Evolutionary conservation across 2,888 invertebrate genomes (phyloP).

Genomic region (Neria commutata): DNA sequence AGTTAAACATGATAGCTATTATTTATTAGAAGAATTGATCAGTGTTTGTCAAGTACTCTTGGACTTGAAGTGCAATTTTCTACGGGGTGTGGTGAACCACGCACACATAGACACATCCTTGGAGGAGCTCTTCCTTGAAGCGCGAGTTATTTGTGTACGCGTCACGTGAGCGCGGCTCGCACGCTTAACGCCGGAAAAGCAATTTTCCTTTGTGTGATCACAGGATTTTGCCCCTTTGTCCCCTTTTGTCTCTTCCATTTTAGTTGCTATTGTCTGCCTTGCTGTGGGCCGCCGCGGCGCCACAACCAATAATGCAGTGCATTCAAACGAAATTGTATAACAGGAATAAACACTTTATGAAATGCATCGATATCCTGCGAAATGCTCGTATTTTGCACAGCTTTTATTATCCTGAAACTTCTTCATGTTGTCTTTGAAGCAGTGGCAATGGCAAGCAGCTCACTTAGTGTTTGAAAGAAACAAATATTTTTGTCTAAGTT

Average conservation of each 20-base stretch:
- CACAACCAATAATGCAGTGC: background rate
- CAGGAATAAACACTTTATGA: constrained; percentile 54
- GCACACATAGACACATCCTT: background rate
- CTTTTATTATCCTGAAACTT: no score
- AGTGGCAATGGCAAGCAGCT: no score
- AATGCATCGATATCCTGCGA: constrained; percentile 51
- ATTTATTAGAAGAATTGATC: no score
- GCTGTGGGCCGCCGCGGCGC: constrained; percentile 22
- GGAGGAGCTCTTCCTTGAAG: background rate
- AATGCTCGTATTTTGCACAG: no score
- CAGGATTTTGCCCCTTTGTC: constrained; percentile 37
- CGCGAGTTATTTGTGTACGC: constrained; percentile 12
- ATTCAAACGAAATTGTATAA: constrained; percentile 46
- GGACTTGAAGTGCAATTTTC: background rate
- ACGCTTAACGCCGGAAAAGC: constrained; percentile 47
- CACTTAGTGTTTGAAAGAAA: no score
- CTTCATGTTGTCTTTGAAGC: no score
- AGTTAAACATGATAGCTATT: no score
- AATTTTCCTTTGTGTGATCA: constrained; percentile 52
- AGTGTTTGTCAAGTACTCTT: no score
- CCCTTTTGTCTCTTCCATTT: constrained; percentile 19
- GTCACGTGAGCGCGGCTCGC: constrained; percentile 28
- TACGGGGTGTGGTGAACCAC: background rate
- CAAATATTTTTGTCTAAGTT: no score
- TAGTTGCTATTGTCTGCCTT: background rate